phyloP scores from a whole-genome alignment of 2,888 invertebrate genomes.

The Agrotis clavis region DNA sequence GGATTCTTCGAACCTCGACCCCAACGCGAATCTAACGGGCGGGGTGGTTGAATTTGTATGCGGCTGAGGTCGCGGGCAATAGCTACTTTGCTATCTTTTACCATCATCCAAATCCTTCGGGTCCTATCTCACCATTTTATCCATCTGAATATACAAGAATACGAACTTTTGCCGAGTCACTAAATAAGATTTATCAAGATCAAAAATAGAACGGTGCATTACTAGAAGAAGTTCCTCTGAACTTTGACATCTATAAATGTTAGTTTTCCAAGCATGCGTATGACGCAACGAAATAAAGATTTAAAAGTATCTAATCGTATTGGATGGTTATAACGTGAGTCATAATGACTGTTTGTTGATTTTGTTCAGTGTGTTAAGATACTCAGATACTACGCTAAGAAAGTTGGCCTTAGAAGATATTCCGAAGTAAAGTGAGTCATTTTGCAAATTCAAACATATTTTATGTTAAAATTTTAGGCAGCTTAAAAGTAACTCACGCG shows the following conservation, averaged over 20 bases:
- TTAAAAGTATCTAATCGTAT: slow-evolving; percentile 31
- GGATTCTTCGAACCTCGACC: slow-evolving; percentile 38
- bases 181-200: slow-evolving; percentile 17
- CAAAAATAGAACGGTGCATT: slow-evolving; percentile 44
- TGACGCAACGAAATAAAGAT: slow-evolving; percentile 70
- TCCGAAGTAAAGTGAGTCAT: slow-evolving; percentile 44
- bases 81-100: slow-evolving; percentile 6
- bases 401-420: slow-evolving; percentile 24
- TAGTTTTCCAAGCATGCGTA: slow-evolving; percentile 75
- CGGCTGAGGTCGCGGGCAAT: slow-evolving; percentile 7
- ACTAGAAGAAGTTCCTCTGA: slow-evolving; percentile 62
- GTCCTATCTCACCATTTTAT: background rate
- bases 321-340: slow-evolving; percentile 47
- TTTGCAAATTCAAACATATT: slow-evolving; percentile 8
- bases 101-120: too few species aligned
- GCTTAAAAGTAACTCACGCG: slow-evolving; percentile 16
- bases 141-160: background rate
- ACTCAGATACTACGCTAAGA: slow-evolving; percentile 26
- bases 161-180: background rate
- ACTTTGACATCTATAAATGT: slow-evolving; percentile 73
- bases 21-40: slow-evolving; percentile 11
- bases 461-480: slow-evolving; percentile 11
- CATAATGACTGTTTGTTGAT: slow-evolving; percentile 60
- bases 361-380: slow-evolving; percentile 36
- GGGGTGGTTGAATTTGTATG: slow-evolving; percentile 26